Percentiles rank a stretch among this genome's conserved stretches.
These are phyloP conservation scores for Morone saxatilis DNA, from an alignment of 2,113 vertebrate species.

Conservation along the genomic window DNA sequence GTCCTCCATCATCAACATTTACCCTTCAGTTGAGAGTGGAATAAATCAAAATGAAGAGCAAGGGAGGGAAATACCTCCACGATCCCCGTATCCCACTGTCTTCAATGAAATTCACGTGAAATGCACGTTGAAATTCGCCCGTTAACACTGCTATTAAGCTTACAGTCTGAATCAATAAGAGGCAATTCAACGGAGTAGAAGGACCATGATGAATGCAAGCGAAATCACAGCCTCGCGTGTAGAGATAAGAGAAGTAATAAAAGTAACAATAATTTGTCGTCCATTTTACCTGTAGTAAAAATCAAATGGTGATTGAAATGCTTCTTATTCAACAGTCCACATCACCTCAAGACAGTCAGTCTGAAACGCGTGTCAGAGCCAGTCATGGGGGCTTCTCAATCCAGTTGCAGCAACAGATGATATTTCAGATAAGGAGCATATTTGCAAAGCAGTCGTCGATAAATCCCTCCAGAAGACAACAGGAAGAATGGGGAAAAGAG, in stretches of 20 bases:
- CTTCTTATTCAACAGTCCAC: slow-evolving; percentile 47
- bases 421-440: slow-evolving; percentile 76
- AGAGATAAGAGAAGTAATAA: slow-evolving; percentile 83
- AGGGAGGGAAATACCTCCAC: slow-evolving; percentile 66
- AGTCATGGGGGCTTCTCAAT: slow-evolving; percentile 67
- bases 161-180: slow-evolving; percentile 71
- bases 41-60: slow-evolving; percentile 48
- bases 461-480: slow-evolving; percentile 75
- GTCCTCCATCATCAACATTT: slow-evolving; percentile 92
- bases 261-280: slow-evolving; percentile 80
- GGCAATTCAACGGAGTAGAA: slow-evolving; percentile 67
- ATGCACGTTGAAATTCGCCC: slow-evolving; percentile 64
- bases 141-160: slow-evolving; percentile 62
- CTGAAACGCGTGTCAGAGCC: slow-evolving; percentile 58
- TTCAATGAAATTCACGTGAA: slow-evolving; percentile 43
- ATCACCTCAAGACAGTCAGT: slow-evolving; percentile 55
- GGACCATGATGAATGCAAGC: slow-evolving; percentile 70
- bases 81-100: slow-evolving; percentile 55
- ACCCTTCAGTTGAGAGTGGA: slow-evolving; percentile 71
- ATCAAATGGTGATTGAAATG: slow-evolving; percentile 32
- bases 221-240: slow-evolving; percentile 78
- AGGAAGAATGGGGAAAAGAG: slow-evolving; percentile 46
- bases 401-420: slow-evolving; percentile 88
- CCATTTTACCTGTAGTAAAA: slow-evolving; percentile 78
- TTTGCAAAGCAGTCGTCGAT: slow-evolving; percentile 70